A percentile compares a stretch with the other conserved stretches of the same genome.
Evolutionary conservation across 2,113 vertebrate species (phyloP).

Genomic region (Trogon melanurus): DNA sequence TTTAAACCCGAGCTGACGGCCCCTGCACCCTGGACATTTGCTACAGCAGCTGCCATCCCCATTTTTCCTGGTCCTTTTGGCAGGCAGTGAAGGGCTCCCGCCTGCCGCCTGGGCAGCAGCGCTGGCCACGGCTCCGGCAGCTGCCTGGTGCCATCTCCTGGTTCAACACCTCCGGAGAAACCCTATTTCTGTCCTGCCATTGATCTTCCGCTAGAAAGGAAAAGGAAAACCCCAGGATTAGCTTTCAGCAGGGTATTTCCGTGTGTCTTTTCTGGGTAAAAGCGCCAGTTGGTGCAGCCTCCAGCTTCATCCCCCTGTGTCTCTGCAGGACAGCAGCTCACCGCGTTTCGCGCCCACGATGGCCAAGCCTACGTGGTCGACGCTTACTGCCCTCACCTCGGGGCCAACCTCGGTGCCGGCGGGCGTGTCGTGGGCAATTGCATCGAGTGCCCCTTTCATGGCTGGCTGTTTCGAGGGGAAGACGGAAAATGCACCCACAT

Average conservation of each 20-base stretch:
- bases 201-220: not conserved
- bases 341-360: conserved; percentile 71
- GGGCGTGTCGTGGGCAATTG: conserved; percentile 79
- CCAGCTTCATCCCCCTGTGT: rapidly evolving
- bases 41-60: not conserved
- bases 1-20: rapidly evolving
- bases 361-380: conserved; percentile 75
- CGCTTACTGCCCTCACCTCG: conserved; percentile 84
- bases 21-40: not conserved
- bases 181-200: not conserved
- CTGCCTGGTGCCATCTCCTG: conserved; percentile 46
- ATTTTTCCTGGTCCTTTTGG: rapidly evolving
- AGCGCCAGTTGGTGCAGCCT: rapidly evolving
- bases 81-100: not conserved
- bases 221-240: rapidly evolving
- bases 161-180: not conserved
- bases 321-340: conserved; percentile 73
- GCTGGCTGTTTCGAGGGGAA: conserved; percentile 81
- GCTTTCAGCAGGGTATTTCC: rapidly evolving
- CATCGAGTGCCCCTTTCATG: conserved; percentile 84
- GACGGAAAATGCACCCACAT: conserved; percentile 80
- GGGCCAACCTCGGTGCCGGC: conserved; percentile 79
- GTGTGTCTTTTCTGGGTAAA: rapidly evolving
- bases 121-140: not conserved
- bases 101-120: not conserved